These are phyloP conservation scores for Beris morrisii DNA, from an alignment of 2,888 invertebrate genomes.

Conservation along the genomic window DNA sequence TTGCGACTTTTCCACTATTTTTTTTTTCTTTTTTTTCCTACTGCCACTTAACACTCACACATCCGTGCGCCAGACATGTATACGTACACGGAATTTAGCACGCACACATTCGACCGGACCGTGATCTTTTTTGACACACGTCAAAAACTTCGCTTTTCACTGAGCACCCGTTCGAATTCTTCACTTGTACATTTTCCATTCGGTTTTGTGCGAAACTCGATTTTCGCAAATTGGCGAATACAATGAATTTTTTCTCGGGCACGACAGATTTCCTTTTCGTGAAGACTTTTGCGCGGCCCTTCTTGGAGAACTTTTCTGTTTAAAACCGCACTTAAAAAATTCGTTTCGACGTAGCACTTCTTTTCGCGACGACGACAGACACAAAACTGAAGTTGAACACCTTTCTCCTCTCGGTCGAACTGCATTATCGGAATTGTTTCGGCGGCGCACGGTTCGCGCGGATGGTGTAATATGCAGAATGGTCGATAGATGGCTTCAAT, in stretches of 20 bases:
- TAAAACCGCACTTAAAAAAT: not conserved
- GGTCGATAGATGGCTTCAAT: too few relatives aligned
- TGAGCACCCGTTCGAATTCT: constrained; percentile 5
- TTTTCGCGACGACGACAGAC: constrained; percentile 10
- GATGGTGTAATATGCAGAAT: too few relatives aligned
- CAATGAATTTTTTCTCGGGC: too few relatives aligned
- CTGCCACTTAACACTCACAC: constrained; percentile 28
- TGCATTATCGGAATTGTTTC: not conserved
- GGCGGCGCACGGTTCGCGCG: too few relatives aligned
- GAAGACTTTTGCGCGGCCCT: not conserved
- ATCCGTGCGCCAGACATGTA: not conserved
- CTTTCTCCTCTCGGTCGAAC: not conserved
- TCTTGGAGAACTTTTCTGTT: not conserved
- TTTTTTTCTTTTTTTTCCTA: constrained; percentile 2
- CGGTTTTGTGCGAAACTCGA: too few relatives aligned
- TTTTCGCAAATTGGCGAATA: too few relatives aligned
- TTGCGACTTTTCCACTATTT: constrained; percentile 19
- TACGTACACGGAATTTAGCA: constrained; percentile 9
- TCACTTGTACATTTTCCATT: constrained; percentile 23
- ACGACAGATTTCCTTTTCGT: too few relatives aligned
- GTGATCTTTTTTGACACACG: constrained; percentile 34
- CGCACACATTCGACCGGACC: constrained; percentile 24
- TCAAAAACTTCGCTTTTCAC: constrained; percentile 32
- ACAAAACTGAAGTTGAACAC: constrained; percentile 28
- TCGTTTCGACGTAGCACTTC: not conserved